Evolutionary conservation across 1,140 invertebrate genomes (phyloP).

Genomic region (Drosophila obscura): DNA sequence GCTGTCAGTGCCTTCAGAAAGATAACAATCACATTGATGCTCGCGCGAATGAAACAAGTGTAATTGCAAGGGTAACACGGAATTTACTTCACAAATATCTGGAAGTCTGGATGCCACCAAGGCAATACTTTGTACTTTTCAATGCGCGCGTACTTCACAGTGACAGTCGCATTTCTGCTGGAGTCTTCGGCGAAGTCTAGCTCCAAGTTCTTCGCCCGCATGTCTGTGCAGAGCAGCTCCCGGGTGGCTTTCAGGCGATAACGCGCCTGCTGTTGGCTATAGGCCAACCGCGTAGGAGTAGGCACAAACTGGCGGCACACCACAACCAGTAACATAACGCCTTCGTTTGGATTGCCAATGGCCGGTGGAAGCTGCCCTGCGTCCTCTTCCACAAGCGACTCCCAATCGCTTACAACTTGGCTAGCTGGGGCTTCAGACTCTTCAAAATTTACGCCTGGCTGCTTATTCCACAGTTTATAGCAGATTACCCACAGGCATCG

Average conservation of each 20-base stretch:
- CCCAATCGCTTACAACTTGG: conserved; percentile 52
- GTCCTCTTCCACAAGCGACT: conserved; percentile 34
- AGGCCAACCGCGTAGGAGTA: conserved; percentile 52
- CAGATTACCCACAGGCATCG: conserved; percentile 65
- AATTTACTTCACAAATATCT: conserved; percentile 64
- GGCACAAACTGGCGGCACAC: conserved; percentile 60
- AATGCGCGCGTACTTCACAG: conserved; percentile 67
- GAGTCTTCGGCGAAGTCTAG: conserved; percentile 63
- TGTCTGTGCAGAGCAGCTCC: conserved; percentile 68
- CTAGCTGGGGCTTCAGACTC: background rate
- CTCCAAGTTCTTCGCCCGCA: conserved; percentile 70
- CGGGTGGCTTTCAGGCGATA: conserved; percentile 52
- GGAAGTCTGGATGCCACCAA: conserved; percentile 79
- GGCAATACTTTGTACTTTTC: conserved; percentile 66
- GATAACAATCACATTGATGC: background rate
- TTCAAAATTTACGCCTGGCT: background rate
- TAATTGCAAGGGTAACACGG: too few species aligned
- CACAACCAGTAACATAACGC: conserved; percentile 59
- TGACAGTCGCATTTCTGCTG: conserved; percentile 38
- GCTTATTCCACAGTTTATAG: conserved; percentile 63
- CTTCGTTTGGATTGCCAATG: conserved; percentile 39
- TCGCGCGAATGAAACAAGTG: background rate
- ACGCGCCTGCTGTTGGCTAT: conserved; percentile 42
- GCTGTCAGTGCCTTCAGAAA: conserved; percentile 2
- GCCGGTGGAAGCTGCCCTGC: background rate